Evolutionary conservation across 2,797 vertebrate species (phyloP).

Genomic region (Pseudomugil gertrudae): DNA sequence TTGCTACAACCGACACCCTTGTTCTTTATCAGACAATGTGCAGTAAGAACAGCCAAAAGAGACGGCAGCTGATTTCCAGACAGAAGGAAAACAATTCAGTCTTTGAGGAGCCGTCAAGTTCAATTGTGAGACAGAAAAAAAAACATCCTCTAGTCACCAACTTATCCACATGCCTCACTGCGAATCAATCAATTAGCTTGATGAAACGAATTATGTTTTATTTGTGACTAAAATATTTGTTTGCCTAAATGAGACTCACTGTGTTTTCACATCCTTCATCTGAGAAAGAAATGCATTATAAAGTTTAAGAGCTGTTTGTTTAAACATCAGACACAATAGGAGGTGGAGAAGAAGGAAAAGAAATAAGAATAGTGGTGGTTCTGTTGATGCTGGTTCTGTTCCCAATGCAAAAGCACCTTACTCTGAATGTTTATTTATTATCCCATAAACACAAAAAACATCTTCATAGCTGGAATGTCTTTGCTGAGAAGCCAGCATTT

Average conservation of each 20-base stretch:
- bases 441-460: conserved; percentile 53
- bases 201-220: no score
- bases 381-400: conserved; percentile 27
- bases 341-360: conserved; percentile 19
- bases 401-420: conserved; percentile 5
- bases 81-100: conserved; percentile 24
- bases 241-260: background rate
- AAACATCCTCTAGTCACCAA: conserved; percentile 13
- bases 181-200: no score
- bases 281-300: conserved; percentile 3
- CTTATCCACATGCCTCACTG: conserved; percentile 28
- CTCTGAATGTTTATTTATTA: conserved; percentile 43
- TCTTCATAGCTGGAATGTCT: conserved; percentile 63
- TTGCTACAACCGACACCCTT: conserved; percentile 12
- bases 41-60: conserved; percentile 10
- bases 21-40: conserved; percentile 30
- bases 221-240: conserved; percentile 28
- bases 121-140: conserved; percentile 37
- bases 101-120: conserved; percentile 45
- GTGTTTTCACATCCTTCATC: background rate
- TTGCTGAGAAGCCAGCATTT: conserved; percentile 57
- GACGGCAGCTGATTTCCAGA: conserved; percentile 28
- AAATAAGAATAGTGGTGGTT: conserved; percentile 11
- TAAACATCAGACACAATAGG: conserved; percentile 26
- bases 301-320: conserved; percentile 20